phyloP scores from a whole-genome alignment of 2,113 vertebrate species.

The Takifugu flavidus region DNA sequence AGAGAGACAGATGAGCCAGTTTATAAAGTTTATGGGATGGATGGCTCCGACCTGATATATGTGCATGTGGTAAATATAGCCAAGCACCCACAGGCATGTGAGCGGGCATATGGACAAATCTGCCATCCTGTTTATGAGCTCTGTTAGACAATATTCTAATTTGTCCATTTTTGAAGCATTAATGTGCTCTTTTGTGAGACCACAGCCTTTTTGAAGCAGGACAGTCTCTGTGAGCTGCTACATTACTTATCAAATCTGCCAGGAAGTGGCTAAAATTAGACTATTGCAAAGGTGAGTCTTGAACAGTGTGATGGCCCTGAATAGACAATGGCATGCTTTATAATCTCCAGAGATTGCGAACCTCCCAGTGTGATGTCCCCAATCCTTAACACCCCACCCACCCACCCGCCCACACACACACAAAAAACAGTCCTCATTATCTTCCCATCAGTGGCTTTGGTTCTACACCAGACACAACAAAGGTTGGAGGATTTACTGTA shows the following conservation, averaged over 20 bases:
- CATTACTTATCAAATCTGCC: conserved; percentile 17
- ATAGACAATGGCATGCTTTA: conserved; percentile 21
- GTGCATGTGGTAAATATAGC: background rate
- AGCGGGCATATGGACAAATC: background rate
- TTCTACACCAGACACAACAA: conserved; percentile 25
- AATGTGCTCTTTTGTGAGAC: no score
- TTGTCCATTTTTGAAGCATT: no score
- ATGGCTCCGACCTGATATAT: conserved; percentile 9
- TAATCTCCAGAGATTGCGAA: conserved; percentile 55
- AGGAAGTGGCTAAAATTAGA: conserved; percentile 17
- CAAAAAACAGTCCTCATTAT: conserved; percentile 41
- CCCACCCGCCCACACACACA: conserved; percentile 37
- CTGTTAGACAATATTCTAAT: background rate
- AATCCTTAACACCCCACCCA: conserved; percentile 19
- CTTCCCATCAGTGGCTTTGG: conserved; percentile 37
- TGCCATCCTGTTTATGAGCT: conserved; percentile 8
- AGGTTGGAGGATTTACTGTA: conserved; percentile 24
- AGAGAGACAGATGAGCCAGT: background rate
- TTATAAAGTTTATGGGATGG: conserved; percentile 2
- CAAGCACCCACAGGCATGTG: conserved; percentile 10
- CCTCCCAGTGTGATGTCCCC: conserved; percentile 44
- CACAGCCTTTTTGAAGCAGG: background rate
- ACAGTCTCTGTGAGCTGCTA: background rate
- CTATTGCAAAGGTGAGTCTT: conserved; percentile 1
- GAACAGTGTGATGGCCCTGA: conserved; percentile 7